These are phyloP conservation scores for Poecilia latipinna DNA, from an alignment of 2,113 vertebrate genomes.

Conservation along the genomic window DNA sequence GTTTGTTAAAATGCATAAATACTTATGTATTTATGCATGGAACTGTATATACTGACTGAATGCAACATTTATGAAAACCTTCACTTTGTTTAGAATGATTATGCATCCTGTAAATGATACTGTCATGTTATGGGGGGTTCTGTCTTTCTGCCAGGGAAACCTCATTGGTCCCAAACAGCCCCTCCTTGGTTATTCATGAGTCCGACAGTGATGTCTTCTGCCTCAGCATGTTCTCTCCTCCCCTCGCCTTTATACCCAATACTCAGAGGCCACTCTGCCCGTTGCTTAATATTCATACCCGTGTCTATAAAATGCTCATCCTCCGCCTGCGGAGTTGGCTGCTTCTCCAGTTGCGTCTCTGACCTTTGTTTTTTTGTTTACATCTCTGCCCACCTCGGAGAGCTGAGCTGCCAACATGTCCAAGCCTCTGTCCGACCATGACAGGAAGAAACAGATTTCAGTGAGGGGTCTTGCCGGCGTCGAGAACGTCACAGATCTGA, in stretches of 20 bases:
- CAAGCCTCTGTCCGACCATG: conserved; percentile 87
- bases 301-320: conserved; percentile 66
- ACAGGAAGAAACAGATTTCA: conserved; percentile 88
- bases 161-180: background rate
- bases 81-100: background rate
- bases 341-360: conserved; percentile 45
- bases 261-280: conserved; percentile 55
- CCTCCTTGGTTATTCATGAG: background rate
- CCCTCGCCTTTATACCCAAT: conserved; percentile 36
- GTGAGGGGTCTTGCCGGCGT: conserved; percentile 89
- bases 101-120: background rate
- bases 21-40: background rate
- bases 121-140: background rate
- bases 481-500: conserved; percentile 88
- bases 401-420: conserved; percentile 78
- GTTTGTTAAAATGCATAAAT: too few species aligned
- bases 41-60: background rate
- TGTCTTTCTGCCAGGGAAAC: background rate
- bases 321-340: conserved; percentile 21
- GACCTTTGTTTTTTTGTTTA: conserved; percentile 38
- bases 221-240: conserved; percentile 13
- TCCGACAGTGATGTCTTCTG: conserved; percentile 13
- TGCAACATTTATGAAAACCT: background rate
- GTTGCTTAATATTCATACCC: conserved; percentile 71
- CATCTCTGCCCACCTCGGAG: conserved; percentile 47